Base-by-base conservation (phyloP, 2,113 vertebrate species). In the Myxocyprinus asiaticus region DNA sequence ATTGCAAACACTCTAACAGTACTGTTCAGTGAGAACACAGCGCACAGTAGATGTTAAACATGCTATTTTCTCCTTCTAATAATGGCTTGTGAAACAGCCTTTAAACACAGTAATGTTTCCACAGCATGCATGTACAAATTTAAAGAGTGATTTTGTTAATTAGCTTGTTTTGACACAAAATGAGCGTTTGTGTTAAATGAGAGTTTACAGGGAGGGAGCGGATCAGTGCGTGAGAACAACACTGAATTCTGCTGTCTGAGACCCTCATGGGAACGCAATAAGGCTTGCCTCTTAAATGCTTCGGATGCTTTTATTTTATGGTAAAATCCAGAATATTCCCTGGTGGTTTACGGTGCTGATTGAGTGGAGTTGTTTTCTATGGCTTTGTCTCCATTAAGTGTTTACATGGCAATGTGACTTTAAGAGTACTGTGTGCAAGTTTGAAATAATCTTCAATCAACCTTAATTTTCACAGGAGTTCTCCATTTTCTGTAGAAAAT, bases 131-230 rank as follows among this genome's bases (percentile, higher is more conserved):
- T 33, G 22, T 15, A 51, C 7, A 6, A 51, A 56, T 56, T 55
- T 56, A 56, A 56, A 71, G 68, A 43, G 22, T 33, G 22, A 71
- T 76, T 42, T 12, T 66, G 33, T 85, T 87, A 85, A 85, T 68
- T 78, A 84, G 73, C 80, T 82, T 88, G 85, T 89, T 87, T 85
- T 79, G 83, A 84, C 84, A 85, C 70, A 76, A 33, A 33, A 33
- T 33, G 22, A 33, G 22, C 22, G 74, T 43, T 42, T 68, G 55
- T 64, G 77, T 9, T 83, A 82, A 83, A 84, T 67, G 74, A 85
- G 67, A 72, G 67, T 68, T 68, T 68, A 53, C 51, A 12, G 42
- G 22, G 22, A 68, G 66, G n/a, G 7, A 4, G 75, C 66, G 67
- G n/a, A 22, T 7, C 48, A n/a, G 44, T 79, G 50, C 51, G 67